Evolutionary conservation across 2,797 vertebrate species (phyloP).

Genomic region (Leucoraja ocellata): DNA sequence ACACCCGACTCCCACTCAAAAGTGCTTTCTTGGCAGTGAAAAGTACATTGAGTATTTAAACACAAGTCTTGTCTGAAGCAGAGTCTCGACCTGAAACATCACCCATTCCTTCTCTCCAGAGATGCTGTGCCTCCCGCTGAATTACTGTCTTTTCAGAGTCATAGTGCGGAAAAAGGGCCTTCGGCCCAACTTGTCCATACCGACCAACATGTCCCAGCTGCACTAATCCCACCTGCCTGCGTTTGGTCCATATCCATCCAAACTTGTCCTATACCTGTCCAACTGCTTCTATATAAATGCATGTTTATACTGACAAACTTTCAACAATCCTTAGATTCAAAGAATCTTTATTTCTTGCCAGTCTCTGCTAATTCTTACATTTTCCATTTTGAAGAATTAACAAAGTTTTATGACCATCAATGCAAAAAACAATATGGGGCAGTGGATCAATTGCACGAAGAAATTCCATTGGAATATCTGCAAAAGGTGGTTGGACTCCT

Average conservation of each 20-base stretch:
- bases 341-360: not conserved
- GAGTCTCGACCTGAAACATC: no score
- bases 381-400: not conserved
- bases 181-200: no score
- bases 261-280: no score
- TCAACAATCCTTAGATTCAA: not conserved
- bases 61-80: no score
- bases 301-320: not conserved
- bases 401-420: not conserved
- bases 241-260: no score
- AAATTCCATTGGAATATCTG: not conserved
- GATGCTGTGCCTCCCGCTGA: no score
- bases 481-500: not conserved
- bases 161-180: no score
- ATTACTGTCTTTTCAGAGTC: no score
- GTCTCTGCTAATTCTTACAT: not conserved
- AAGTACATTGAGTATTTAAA: not conserved
- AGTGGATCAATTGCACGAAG: not conserved
- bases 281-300: not conserved
- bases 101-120: no score
- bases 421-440: not conserved
- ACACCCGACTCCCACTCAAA: not conserved
- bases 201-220: no score
- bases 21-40: not conserved
- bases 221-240: no score